Percentiles rank a stretch among this genome's conserved stretches.
These are phyloP conservation scores for Athalia rosae DNA, from an alignment of 2,888 invertebrate genomes.

Conservation along the genomic window DNA sequence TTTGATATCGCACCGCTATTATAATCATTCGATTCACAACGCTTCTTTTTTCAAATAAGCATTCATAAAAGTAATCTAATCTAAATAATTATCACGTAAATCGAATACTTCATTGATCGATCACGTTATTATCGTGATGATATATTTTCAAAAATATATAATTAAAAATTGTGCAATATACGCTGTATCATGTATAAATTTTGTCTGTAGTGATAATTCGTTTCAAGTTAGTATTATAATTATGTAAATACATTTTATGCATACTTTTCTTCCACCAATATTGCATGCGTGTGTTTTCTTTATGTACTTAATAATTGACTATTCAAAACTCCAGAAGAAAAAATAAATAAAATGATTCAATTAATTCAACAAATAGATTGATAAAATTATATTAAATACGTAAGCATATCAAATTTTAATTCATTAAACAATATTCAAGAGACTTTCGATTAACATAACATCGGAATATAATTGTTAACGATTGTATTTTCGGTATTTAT, in stretches of 20 bases:
- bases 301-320: not conserved
- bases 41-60: not conserved
- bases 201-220: not conserved
- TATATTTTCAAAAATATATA: slow-evolving; percentile 3
- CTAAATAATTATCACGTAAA: not conserved
- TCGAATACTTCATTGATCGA: not conserved
- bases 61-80: not conserved
- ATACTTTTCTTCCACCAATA: slow-evolving; percentile 20
- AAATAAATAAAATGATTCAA: not conserved
- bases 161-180: slow-evolving; percentile 5
- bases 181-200: not conserved
- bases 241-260: slow-evolving; percentile 34
- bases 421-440: not conserved
- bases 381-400: slow-evolving; percentile 17
- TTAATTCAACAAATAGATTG: not conserved
- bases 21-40: slow-evolving; percentile 12
- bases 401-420: slow-evolving; percentile 34
- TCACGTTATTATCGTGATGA: not conserved
- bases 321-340: not conserved
- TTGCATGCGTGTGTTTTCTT: not conserved
- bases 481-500: slow-evolving; percentile 37
- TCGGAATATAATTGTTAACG: slow-evolving; percentile 39
- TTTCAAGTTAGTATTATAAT: slow-evolving; percentile 7
- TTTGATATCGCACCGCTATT: slow-evolving; percentile 14
- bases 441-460: slow-evolving; percentile 1